phyloP scores from a whole-genome alignment of 2,797 vertebrate species.

The Crocidura indochinensis region DNA sequence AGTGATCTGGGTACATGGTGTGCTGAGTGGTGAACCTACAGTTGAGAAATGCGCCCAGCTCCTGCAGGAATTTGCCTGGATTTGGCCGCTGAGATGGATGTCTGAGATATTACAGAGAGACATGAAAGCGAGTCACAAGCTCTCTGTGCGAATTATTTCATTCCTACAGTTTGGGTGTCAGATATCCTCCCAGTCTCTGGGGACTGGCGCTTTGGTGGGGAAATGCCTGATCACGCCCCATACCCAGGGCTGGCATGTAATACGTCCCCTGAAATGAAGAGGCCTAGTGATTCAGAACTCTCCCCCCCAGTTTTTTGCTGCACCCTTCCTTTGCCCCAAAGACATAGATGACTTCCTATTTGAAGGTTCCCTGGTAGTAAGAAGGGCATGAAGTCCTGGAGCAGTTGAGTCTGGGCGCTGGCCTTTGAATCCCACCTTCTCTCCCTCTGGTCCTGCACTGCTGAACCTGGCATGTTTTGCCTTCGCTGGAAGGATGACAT shows the following conservation, averaged over 20 bases:
- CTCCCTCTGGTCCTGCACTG: slow-evolving; percentile 67
- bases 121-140: neutral
- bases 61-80: slow-evolving; percentile 19
- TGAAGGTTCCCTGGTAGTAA: neutral
- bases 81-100: slow-evolving; percentile 51
- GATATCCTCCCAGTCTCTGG: neutral
- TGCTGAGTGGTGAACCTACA: neutral
- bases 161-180: neutral
- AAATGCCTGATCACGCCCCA: too few species aligned
- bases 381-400: neutral
- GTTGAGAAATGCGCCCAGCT: neutral
- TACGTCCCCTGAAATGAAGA: fast-evolving
- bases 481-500: slow-evolving; percentile 68
- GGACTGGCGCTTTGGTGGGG: neutral
- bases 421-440: slow-evolving; percentile 34
- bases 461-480: slow-evolving; percentile 74
- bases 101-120: slow-evolving; percentile 57
- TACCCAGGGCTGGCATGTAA: too few species aligned
- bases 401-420: neutral
- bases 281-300: fast-evolving
- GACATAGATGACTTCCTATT: neutral
- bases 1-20: neutral
- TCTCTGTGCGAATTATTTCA: slow-evolving; percentile 43
- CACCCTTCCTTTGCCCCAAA: neutral
- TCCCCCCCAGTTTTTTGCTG: neutral